Percentiles rank a stretch among this genome's conserved stretches.
phyloP scores from a whole-genome alignment of 2,113 vertebrate species.

The Colius striatus region DNA sequence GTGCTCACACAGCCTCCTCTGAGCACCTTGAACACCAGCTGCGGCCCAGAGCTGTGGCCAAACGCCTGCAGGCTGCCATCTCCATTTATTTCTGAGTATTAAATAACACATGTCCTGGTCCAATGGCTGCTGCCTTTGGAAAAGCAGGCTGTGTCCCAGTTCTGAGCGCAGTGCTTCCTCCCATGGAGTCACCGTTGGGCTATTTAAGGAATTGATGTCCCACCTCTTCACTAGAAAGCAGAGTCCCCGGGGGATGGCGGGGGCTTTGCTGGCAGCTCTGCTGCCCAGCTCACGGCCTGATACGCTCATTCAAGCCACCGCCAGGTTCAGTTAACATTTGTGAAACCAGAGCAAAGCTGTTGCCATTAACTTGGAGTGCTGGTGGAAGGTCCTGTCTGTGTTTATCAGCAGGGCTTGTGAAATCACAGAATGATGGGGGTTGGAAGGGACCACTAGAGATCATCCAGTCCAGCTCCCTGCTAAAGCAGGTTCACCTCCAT shows the following conservation, averaged over 20 bases:
- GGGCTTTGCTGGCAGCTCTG: background rate
- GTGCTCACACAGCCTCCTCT: background rate
- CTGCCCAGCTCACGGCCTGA: background rate
- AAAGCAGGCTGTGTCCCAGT: rapidly evolving
- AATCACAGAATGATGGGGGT: too few species aligned
- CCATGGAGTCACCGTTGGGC: background rate
- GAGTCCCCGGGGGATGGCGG: rapidly evolving
- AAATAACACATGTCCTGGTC: background rate
- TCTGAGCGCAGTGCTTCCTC: rapidly evolving
- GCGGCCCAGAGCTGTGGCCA: background rate
- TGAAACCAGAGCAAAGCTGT: background rate
- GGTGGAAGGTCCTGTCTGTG: background rate
- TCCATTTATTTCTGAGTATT: background rate
- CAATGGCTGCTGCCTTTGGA: background rate
- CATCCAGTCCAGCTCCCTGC: too few species aligned
- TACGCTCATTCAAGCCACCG: background rate
- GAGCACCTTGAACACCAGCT: background rate
- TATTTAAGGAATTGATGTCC: background rate
- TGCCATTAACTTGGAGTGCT: rapidly evolving
- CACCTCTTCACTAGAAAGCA: background rate
- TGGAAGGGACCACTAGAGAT: too few species aligned
- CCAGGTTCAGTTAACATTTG: rapidly evolving
- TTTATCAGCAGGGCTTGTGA: background rate
- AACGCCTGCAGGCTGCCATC: background rate
- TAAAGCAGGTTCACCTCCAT: too few species aligned